These are phyloP conservation scores for Denticeps clupeoides DNA, from an alignment of 2,797 vertebrate genomes.

Conservation along the genomic window DNA sequence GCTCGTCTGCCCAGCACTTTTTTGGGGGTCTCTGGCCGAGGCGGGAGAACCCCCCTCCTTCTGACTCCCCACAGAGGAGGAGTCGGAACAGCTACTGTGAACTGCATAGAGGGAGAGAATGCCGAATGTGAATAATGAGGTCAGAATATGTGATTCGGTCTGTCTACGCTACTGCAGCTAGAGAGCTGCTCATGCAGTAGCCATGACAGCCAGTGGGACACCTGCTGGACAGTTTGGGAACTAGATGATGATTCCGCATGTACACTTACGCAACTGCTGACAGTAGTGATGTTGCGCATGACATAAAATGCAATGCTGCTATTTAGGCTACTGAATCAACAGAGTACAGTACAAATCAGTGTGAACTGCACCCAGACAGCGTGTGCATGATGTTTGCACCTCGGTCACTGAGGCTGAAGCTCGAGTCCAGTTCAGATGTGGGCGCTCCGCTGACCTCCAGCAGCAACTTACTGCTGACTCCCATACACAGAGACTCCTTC, in stretches of 20 bases:
- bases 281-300: neutral
- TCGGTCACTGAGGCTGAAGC: slow-evolving; percentile 66
- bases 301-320: neutral
- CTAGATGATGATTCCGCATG: neutral
- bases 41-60: slow-evolving; percentile 63
- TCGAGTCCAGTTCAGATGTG: slow-evolving; percentile 62
- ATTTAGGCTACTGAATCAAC: neutral
- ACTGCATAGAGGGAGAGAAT: slow-evolving; percentile 33
- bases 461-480: slow-evolving; percentile 73
- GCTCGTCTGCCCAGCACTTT: slow-evolving; percentile 42
- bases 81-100: slow-evolving; percentile 69
- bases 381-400: slow-evolving; percentile 43
- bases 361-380: too few species aligned
- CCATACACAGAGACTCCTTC: slow-evolving; percentile 79
- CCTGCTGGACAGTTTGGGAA: slow-evolving; percentile 43
- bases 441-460: slow-evolving; percentile 63
- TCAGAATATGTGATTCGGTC: too few species aligned
- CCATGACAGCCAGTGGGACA: slow-evolving; percentile 43
- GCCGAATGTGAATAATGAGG: too few species aligned
- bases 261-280: slow-evolving; percentile 33
- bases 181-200: too few species aligned
- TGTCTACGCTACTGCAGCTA: too few species aligned
- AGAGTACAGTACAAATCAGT: too few species aligned
- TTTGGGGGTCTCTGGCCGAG: slow-evolving; percentile 51
- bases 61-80: slow-evolving; percentile 64